phyloP scores from a whole-genome alignment of 2,113 vertebrate species.

The Plestiodon gilberti region DNA sequence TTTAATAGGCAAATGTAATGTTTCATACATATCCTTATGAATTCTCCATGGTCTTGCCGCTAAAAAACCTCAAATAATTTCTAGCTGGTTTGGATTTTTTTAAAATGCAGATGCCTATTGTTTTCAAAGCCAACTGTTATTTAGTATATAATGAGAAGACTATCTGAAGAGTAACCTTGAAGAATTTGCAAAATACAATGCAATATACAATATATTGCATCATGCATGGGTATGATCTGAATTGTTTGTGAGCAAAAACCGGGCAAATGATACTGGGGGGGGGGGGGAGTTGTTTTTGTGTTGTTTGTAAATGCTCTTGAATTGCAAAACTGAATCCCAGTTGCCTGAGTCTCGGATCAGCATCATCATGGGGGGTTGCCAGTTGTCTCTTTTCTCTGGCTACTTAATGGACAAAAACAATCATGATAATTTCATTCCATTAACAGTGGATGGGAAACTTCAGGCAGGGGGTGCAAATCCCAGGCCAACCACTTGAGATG shows the following conservation, averaged over 20 bases:
- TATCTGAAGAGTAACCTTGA: background rate
- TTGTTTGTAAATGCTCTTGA: background rate
- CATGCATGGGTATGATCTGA: background rate
- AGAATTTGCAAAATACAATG: background rate
- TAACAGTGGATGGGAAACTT: no score
- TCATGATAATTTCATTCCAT: background rate
- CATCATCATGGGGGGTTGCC: background rate
- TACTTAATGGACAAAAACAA: background rate
- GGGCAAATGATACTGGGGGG: background rate
- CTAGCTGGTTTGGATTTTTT: background rate
- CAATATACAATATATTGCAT: background rate
- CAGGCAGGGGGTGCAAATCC: conserved; percentile 1
- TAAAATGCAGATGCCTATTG: background rate
- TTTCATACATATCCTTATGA: background rate
- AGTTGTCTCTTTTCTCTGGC: background rate
- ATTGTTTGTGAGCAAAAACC: background rate
- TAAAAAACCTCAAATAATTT: background rate
- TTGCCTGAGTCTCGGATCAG: background rate
- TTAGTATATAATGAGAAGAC: background rate
- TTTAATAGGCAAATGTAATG: conserved; percentile 1
- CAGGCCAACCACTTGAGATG: conserved; percentile 65
- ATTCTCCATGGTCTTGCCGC: background rate
- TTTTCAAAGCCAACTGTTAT: background rate
- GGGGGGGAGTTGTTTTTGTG: background rate
- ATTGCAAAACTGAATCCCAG: background rate